A percentile compares a stretch with the other conserved stretches of the same genome.
phyloP scores from a whole-genome alignment of 2,888 invertebrate species.

The Thecocarcelia acutangulata region DNA sequence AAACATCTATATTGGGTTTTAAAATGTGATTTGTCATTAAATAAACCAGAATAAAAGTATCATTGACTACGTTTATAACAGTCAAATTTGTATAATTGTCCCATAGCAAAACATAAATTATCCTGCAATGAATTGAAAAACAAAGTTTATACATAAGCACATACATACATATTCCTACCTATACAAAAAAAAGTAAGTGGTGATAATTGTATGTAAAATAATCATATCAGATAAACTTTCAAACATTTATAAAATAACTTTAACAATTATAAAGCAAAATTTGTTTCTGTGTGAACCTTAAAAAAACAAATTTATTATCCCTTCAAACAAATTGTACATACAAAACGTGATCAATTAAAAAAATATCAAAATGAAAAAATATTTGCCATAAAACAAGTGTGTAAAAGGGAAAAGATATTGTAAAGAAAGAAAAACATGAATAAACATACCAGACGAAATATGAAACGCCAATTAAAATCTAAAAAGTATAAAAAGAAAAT shows the following conservation, averaged over 20 bases:
- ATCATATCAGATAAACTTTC: background rate
- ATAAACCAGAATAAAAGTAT: constrained; percentile 28
- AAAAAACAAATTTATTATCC: background rate
- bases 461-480: constrained; percentile 54
- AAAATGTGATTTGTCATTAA: constrained; percentile 6
- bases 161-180: too few species aligned
- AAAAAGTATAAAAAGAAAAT: constrained; percentile 31
- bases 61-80: constrained; percentile 60
- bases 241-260: too few species aligned
- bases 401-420: constrained; percentile 5
- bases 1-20: constrained; percentile 17
- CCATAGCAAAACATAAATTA: background rate
- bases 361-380: too few species aligned
- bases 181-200: too few species aligned
- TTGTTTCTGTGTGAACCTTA: too few species aligned
- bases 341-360: constrained; percentile 12
- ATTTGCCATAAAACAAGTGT: constrained; percentile 31
- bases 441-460: constrained; percentile 40
- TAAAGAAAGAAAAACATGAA: constrained; percentile 15
- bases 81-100: constrained; percentile 48
- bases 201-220: background rate
- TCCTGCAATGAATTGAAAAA: background rate
- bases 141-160: background rate
- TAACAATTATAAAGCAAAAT: too few species aligned
- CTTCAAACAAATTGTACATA: constrained; percentile 5